A percentile compares a stretch with the other conserved stretches of the same genome.
These are phyloP conservation scores for Acanthopleura granulata DNA, from an alignment of 2,888 invertebrate genomes.

Conservation along the genomic window DNA sequence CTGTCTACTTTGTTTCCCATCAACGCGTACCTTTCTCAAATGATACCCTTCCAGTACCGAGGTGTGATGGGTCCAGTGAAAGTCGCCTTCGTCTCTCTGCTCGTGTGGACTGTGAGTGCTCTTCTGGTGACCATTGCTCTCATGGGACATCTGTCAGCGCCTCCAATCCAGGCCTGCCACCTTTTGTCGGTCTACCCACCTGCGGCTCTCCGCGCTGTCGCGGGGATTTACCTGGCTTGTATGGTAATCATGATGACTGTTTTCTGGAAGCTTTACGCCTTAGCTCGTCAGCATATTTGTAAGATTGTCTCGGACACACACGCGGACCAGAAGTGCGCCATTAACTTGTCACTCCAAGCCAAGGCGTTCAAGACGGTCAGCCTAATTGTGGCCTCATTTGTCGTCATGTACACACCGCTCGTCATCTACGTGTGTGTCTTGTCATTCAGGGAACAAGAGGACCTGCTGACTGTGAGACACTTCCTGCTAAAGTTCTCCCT, in stretches of 20 bases:
- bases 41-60: conserved; percentile 11
- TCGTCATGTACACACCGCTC: conserved; percentile 6
- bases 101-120: not conserved
- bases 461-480: not conserved
- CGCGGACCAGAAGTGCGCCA: not conserved
- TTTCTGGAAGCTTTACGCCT: not conserved
- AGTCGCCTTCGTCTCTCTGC: not conserved
- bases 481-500: not conserved
- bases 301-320: not conserved
- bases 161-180: not conserved
- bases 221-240: not conserved
- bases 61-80: not conserved
- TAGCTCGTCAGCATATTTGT: not conserved
- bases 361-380: not conserved
- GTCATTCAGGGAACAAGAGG: not conserved
- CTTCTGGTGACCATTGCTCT: not conserved
- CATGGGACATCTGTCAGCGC: not conserved
- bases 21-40: not conserved
- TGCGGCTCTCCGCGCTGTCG: not conserved
- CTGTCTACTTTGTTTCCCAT: not conserved
- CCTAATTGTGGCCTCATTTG: not conserved
- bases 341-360: not conserved
- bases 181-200: not conserved
- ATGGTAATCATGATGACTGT: not conserved
- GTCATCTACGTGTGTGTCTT: not conserved